These are phyloP conservation scores for Myrmecobius fasciatus DNA, from an alignment of 2,113 vertebrate genomes.

Conservation along the genomic window DNA sequence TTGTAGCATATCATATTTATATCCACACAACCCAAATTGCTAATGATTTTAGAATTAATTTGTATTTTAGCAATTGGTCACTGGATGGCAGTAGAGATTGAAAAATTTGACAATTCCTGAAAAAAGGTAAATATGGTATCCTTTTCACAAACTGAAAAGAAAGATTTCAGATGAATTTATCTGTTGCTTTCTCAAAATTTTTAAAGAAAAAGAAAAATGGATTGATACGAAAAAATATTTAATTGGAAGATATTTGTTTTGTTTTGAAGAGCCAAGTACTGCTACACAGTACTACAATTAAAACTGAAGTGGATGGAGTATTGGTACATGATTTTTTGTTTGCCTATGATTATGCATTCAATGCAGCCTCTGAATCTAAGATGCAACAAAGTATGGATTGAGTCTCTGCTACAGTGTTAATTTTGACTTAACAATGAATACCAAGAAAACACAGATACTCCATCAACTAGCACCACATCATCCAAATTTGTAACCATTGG, in stretches of 20 bases:
- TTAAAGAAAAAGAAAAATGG: not conserved
- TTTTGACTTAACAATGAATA: no score
- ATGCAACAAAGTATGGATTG: no score
- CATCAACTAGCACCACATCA: no score
- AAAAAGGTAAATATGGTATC: not conserved
- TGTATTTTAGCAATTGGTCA: constrained; percentile 62
- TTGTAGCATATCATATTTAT: fast-evolving
- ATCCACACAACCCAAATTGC: fast-evolving
- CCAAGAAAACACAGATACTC: no score
- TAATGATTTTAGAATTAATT: fast-evolving
- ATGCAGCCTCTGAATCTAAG: no score
- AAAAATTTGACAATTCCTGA: not conserved
- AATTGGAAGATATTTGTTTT: not conserved
- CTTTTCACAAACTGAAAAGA: not conserved
- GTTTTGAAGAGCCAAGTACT: not conserved
- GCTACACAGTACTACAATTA: not conserved
- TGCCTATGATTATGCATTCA: no score
- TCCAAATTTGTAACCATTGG: no score
- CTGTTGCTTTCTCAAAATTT: not conserved
- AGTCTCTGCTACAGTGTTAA: no score
- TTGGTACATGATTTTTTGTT: no score
- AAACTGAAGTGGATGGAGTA: no score
- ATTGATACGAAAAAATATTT: not conserved
- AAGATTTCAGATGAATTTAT: constrained; percentile 4
- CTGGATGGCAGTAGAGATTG: constrained; percentile 81